A percentile compares a stretch with the other conserved stretches of the same genome.
Conservation (phyloP, 2,113 vertebrate species). For the Brevimyrus niger region DNA sequence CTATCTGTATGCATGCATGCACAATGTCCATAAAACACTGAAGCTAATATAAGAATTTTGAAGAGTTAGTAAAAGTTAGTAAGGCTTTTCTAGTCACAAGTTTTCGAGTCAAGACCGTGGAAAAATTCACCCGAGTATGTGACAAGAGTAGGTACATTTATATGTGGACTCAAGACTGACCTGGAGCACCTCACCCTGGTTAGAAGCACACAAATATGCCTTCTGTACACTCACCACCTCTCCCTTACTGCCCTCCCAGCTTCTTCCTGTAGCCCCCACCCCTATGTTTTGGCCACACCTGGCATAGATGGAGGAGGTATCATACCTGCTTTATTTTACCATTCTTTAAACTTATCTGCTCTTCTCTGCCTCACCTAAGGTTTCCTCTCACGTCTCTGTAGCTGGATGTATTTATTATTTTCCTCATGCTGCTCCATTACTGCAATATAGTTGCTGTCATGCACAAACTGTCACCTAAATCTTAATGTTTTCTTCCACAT, state of each 20-base stretch:
- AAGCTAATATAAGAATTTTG: too few relatives aligned
- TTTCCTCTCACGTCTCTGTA: neutral
- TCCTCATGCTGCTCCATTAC: neutral
- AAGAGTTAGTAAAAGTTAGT: too few relatives aligned
- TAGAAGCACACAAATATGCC: neutral
- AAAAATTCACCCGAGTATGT: neutral
- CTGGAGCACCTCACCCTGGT: neutral
- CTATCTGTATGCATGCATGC: neutral
- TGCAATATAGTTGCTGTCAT: neutral
- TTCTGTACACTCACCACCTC: neutral
- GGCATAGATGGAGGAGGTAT: neutral
- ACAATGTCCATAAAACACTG: neutral
- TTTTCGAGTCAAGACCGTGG: neutral
- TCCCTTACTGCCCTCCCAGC: neutral
- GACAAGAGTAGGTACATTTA: neutral
- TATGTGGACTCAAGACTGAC: neutral
- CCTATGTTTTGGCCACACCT: neutral
- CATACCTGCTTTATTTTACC: neutral
- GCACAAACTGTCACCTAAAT: neutral
- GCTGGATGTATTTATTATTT: neutral
- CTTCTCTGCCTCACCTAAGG: neutral
- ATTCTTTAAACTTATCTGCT: neutral
- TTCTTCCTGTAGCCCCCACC: neutral
- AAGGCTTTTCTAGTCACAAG: neutral
- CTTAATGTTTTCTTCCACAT: neutral